A percentile compares a stretch with the other conserved stretches of the same genome.
Conservation (phyloP, 1,140 invertebrate genomes). For the Oncopeltus fasciatus region DNA sequence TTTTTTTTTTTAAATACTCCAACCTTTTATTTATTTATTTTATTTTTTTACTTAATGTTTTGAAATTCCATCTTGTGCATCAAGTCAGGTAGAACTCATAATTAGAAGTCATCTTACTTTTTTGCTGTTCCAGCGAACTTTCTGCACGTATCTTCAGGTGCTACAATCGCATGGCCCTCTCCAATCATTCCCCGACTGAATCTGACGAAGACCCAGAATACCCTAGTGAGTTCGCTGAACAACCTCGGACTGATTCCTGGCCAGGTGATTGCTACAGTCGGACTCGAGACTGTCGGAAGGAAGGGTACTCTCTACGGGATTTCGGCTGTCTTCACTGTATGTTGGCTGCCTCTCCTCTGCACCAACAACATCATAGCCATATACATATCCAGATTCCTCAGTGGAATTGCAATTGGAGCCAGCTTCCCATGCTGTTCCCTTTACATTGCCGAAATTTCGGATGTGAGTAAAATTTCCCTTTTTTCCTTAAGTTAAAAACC, state of each 20-base stretch:
- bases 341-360: slow-evolving; percentile 1
- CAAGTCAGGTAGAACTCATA: no score
- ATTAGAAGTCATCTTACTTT: neutral
- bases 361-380: neutral
- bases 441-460: slow-evolving; percentile 15
- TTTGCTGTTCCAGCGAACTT: neutral
- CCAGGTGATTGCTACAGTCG: neutral
- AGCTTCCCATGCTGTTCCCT: slow-evolving; percentile 3
- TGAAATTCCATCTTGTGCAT: no score
- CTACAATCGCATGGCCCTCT: slow-evolving; percentile 6
- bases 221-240: slow-evolving; percentile 11
- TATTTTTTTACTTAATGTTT: no score
- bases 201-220: neutral
- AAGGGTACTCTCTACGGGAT: neutral
- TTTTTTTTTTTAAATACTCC: no score
- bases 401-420: neutral
- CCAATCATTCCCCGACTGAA: slow-evolving; percentile 9
- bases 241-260: neutral
- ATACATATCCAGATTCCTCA: slow-evolving; percentile 2
- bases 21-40: no score
- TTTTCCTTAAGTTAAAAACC: neutral
- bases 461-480: no score
- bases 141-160: slow-evolving; percentile 8
- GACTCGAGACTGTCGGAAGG: neutral
- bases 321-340: neutral